Base-by-base conservation (phyloP, 2,113 vertebrate genomes). In the Drymodes brunneopygia region DNA sequence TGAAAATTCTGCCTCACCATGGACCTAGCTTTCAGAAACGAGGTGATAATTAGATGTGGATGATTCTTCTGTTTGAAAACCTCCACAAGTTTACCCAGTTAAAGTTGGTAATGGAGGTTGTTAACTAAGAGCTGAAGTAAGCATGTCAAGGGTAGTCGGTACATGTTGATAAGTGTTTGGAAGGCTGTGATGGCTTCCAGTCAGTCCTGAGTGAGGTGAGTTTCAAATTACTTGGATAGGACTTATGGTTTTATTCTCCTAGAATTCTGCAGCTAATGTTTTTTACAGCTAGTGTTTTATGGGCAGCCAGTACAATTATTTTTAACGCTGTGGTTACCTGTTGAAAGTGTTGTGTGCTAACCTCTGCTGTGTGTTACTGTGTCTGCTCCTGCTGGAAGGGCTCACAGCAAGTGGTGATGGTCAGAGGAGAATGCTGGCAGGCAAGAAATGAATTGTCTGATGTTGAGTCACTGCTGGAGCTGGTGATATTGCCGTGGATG, bases 401-500 rank as follows among this genome's bases (percentile, higher is more conserved):
- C 24, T 58, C 21, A 38, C 16, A 35, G 38, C 4, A 58, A 42
- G 73, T 14, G 16, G 20, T 27, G 21, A 29, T 8, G 19, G 57
- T 12, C 15, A 64, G 29, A 51, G 44, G 40, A 56, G 8, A 21
- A 15, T 2, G 6, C 1, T 62, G 51, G 24, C 15, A 58, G 56
- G 20, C 45, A 22, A 25, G 51, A 42, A 56, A 22, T 2, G 5
- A 25, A 25, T 31, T 54, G 23, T 38, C 33, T 58, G 51, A 17
- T n/a, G 22, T 11, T 23, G 11, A 61, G 47, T 12, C 12, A 1
- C 8, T 70, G 16, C 29, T 65, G 64, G 48, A 25, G 64, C 36
- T 81, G 69, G 17, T 33, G 10, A 10, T 22, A 7, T 17, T 0
- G 2, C 13, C 0, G 1, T 5, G n/a, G 25, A 5, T 21, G 42